Conservation (phyloP, 2,797 vertebrate genomes). For the Hemitrygon akajei region DNA sequence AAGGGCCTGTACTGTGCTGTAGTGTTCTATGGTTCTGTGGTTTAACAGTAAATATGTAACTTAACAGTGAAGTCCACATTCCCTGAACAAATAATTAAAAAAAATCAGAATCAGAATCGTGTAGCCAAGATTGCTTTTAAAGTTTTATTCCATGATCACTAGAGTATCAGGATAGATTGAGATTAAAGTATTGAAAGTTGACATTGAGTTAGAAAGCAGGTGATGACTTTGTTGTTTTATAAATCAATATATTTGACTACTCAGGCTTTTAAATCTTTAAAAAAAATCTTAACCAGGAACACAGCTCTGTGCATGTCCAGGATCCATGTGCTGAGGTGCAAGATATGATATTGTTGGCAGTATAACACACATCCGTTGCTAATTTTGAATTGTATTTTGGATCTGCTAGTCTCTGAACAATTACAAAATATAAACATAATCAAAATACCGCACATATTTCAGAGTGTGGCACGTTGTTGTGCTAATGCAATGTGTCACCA, state of each 20-base stretch:
- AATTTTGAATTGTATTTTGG: neutral
- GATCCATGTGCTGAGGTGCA: neutral
- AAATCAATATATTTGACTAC: neutral
- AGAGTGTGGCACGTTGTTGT: neutral
- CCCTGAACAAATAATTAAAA: too few relatives aligned
- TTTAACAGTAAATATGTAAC: too few relatives aligned
- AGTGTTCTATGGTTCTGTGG: too few relatives aligned
- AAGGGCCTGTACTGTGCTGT: too few relatives aligned
- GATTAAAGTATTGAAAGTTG: neutral
- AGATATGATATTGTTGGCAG: neutral
- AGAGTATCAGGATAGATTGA: neutral
- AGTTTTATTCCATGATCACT: neutral
- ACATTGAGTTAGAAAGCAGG: neutral
- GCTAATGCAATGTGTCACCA: neutral
- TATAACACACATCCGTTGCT: neutral
- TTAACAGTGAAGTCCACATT: too few relatives aligned
- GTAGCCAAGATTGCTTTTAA: neutral
- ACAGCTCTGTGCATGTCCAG: neutral
- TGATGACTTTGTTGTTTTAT: neutral
- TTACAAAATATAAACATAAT: neutral
- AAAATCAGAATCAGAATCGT: neutral
- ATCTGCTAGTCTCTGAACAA: neutral
- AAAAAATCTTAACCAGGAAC: neutral
- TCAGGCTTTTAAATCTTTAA: neutral
- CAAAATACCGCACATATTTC: neutral